Conservation (phyloP, 2,797 vertebrate species). For the Bucorvus abyssinicus region DNA sequence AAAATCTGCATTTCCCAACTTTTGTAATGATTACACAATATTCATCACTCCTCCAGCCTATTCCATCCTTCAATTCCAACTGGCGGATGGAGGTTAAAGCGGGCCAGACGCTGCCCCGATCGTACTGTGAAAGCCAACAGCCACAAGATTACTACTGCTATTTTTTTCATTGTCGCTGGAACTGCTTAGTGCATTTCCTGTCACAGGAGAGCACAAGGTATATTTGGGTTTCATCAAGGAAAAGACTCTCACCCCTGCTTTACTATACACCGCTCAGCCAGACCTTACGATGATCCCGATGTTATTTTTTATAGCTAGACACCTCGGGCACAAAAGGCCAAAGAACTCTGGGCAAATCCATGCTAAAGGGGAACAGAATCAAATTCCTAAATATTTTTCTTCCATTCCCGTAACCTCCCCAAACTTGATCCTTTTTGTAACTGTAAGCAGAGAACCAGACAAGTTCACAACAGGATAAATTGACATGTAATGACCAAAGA, state of each 20-base stretch:
- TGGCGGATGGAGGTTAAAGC: neutral
- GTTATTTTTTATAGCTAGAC: neutral
- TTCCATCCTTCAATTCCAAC: neutral
- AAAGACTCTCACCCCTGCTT: neutral
- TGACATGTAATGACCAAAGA: neutral
- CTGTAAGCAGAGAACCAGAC: neutral
- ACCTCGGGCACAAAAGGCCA: neutral
- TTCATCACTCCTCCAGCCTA: neutral
- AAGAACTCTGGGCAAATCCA: neutral
- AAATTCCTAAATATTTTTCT: neutral
- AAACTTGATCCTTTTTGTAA: neutral
- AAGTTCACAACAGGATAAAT: neutral
- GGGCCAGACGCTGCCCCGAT: neutral
- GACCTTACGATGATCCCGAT: fast-evolving
- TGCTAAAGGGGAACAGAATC: neutral
- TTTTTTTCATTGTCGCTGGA: neutral
- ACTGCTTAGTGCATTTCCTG: neutral
- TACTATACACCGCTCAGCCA: neutral
- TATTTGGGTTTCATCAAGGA: neutral
- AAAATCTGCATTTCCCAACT: neutral
- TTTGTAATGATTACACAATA: neutral
- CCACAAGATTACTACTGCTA: neutral
- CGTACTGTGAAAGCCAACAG: neutral
- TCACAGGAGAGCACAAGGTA: neutral
- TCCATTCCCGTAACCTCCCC: neutral